phyloP scores from a whole-genome alignment of 2,888 invertebrate genomes.

The Smittia aterrima region DNA sequence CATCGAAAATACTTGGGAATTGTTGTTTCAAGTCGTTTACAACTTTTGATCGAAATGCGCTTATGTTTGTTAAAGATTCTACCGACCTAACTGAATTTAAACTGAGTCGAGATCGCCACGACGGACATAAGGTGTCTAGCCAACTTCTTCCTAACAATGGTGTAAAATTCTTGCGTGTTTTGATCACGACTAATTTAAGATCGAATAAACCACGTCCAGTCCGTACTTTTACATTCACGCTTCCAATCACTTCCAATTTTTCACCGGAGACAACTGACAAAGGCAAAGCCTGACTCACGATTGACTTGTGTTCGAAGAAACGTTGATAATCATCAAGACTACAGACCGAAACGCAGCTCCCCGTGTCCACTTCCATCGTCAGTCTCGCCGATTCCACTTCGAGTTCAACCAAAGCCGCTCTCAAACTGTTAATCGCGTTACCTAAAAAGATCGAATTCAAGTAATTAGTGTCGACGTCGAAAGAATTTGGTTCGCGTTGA shows the following conservation, averaged over 20 bases:
- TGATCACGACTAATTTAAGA: not conserved
- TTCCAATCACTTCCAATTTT: not conserved
- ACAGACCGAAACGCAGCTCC: not conserved
- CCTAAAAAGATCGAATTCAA: not conserved
- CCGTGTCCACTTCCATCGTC: not conserved
- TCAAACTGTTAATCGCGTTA: not conserved
- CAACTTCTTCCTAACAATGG: not conserved
- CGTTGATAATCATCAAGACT: not conserved
- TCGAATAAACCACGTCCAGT: not conserved
- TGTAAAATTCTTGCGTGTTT: not conserved
- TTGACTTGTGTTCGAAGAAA: not conserved
- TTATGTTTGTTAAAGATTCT: too few relatives aligned
- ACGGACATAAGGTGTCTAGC: not conserved
- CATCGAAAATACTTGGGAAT: not conserved
- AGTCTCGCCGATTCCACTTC: not conserved
- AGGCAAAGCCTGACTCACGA: not conserved
- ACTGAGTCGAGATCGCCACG: too few relatives aligned
- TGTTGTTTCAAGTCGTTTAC: not conserved
- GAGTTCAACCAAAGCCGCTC: not conserved
- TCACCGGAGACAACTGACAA: not conserved
- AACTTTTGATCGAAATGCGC: too few relatives aligned
- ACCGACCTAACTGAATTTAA: too few relatives aligned
- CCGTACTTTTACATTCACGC: not conserved
- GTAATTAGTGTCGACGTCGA: too few relatives aligned
- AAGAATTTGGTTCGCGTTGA: not conserved